phyloP scores from a whole-genome alignment of 2,113 vertebrate species.

The Bettongia penicillata region DNA sequence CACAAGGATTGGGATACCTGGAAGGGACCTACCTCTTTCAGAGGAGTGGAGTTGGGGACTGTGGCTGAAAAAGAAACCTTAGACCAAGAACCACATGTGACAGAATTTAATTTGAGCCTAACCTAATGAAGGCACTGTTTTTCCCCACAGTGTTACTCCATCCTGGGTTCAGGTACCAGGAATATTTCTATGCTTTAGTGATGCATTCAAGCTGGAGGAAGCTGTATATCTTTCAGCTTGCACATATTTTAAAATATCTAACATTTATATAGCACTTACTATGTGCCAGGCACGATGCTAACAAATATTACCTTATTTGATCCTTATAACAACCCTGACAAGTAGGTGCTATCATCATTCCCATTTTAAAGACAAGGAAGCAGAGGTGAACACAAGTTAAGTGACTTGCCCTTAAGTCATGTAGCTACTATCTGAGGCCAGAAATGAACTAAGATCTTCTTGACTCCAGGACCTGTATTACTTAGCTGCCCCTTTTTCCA shows the following conservation, averaged over 20 bases:
- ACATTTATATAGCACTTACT: neutral
- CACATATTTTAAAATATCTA: neutral
- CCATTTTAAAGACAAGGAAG: neutral
- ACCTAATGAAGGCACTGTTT: neutral
- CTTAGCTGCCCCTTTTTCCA: neutral
- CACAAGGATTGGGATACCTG: neutral
- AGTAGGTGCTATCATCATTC: neutral
- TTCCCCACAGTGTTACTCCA: neutral
- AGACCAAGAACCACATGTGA: neutral
- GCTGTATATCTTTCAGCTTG: too few species aligned
- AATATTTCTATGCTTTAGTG: neutral
- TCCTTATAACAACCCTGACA: too few species aligned
- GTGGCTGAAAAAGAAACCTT: neutral
- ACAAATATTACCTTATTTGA: too few species aligned
- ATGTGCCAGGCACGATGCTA: too few species aligned
- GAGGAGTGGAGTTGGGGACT: neutral
- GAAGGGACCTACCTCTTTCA: neutral
- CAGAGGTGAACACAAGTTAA: neutral
- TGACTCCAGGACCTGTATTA: neutral
- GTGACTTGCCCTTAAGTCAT: neutral
- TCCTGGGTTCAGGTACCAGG: neutral
- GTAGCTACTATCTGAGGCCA: neutral
- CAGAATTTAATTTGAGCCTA: neutral
- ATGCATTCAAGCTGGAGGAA: neutral
- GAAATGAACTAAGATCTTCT: neutral